Conservation (phyloP, 1,140 invertebrate species). For the Bombyx mandarina region DNA sequence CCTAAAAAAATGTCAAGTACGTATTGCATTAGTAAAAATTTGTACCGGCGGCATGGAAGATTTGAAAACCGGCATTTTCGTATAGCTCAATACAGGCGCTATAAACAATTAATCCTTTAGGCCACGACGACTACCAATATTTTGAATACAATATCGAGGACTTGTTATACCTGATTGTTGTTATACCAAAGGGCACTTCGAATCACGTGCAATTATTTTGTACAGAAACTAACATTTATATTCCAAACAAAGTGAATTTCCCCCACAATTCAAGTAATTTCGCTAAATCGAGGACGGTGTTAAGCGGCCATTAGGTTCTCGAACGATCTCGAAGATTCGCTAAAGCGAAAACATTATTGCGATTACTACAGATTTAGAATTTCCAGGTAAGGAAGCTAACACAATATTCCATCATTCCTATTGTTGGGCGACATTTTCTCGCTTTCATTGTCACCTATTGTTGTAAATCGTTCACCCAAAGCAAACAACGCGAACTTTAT, state of each 20-base stretch:
- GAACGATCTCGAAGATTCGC: not conserved
- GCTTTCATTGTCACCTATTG: constrained; percentile 2
- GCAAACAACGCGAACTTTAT: not conserved
- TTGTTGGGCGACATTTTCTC: constrained; percentile 5
- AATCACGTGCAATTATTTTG: too few species aligned
- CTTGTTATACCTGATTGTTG: too few species aligned
- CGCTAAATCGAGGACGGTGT: not conserved
- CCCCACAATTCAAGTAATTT: not conserved
- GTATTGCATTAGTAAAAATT: too few species aligned
- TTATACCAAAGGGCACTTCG: too few species aligned
- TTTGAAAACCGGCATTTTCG: too few species aligned
- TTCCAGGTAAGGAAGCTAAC: constrained; percentile 5
- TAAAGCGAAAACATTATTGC: not conserved
- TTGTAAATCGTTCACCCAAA: constrained; percentile 6
- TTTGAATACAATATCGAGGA: too few species aligned
- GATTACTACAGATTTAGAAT: constrained; percentile 5
- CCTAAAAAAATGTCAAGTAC: too few species aligned
- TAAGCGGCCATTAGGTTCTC: not conserved
- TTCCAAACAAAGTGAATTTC: not conserved
- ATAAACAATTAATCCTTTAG: too few species aligned
- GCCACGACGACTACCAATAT: too few species aligned
- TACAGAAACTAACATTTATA: not conserved
- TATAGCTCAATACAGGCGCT: too few species aligned
- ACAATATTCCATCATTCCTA: constrained; percentile 3
- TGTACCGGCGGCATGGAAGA: too few species aligned